Evolutionary conservation across 2,797 vertebrate species (phyloP).

Genomic region (Malacoraja senta): DNA sequence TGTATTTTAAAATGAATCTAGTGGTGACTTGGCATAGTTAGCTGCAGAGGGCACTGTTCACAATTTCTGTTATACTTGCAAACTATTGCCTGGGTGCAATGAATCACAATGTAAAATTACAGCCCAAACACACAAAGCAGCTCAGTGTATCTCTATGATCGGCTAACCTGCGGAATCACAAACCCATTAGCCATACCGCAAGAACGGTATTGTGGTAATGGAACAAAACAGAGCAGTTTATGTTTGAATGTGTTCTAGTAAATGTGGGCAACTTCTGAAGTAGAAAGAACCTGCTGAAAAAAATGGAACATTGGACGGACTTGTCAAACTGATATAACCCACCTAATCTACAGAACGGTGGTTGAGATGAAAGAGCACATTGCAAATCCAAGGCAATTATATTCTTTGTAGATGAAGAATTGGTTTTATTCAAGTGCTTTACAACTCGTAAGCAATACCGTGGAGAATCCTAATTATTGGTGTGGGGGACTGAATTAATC

Average conservation of each 20-base stretch:
- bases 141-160: not conserved
- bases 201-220: too few species aligned
- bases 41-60: slow-evolving; percentile 28
- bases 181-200: not conserved
- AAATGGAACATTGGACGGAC: not conserved
- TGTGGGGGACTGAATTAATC: not conserved
- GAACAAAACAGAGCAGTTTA: not conserved
- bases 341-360: not conserved
- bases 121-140: not conserved
- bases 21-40: not conserved
- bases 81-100: not conserved
- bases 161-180: not conserved
- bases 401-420: not conserved
- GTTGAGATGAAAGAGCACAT: not conserved
- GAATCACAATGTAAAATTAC: not conserved
- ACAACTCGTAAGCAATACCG: not conserved
- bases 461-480: not conserved
- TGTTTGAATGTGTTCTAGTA: not conserved
- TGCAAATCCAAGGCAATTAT: not conserved
- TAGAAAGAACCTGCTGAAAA: not conserved
- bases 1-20: not conserved
- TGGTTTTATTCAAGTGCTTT: not conserved
- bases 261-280: not conserved
- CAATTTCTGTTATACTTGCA: not conserved
- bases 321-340: not conserved